Conservation (phyloP, 2,888 invertebrate species). For the Pheosia tremula region DNA sequence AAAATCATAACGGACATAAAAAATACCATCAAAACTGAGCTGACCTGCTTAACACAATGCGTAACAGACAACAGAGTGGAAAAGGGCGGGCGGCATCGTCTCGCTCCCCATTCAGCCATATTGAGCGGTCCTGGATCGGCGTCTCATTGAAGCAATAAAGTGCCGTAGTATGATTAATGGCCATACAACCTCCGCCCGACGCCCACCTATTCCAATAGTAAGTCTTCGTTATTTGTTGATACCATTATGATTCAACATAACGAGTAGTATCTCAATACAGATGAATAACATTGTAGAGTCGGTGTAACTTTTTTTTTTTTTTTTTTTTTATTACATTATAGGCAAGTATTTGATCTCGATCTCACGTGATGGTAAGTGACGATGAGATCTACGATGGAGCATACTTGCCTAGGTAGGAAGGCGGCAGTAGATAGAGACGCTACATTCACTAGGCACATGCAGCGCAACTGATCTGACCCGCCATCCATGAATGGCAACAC, state of each 20-base stretch:
- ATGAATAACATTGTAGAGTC: constrained; percentile 6
- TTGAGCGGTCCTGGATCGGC: constrained; percentile 56
- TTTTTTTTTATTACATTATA: not conserved
- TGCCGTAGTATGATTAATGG: constrained; percentile 76
- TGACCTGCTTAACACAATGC: constrained; percentile 24
- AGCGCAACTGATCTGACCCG: no score
- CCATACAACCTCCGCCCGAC: constrained; percentile 58
- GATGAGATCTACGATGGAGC: no score
- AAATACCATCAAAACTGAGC: constrained; percentile 11
- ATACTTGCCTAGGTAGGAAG: no score
- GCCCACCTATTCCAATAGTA: constrained; percentile 58
- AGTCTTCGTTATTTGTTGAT: constrained; percentile 26
- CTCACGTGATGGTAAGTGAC: no score
- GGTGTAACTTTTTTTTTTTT: not conserved
- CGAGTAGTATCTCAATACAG: constrained; percentile 18
- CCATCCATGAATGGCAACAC: no score
- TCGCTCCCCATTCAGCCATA: constrained; percentile 53
- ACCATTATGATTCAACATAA: constrained; percentile 20
- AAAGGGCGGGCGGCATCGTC: constrained; percentile 20
- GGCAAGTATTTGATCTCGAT: no score
- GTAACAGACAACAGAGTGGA: constrained; percentile 16
- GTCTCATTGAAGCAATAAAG: constrained; percentile 75
- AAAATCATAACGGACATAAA: not conserved
- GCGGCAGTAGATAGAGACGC: no score
- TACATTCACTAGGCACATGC: no score